Conservation (phyloP, 2,888 invertebrate species). For the Acleris holmiana region DNA sequence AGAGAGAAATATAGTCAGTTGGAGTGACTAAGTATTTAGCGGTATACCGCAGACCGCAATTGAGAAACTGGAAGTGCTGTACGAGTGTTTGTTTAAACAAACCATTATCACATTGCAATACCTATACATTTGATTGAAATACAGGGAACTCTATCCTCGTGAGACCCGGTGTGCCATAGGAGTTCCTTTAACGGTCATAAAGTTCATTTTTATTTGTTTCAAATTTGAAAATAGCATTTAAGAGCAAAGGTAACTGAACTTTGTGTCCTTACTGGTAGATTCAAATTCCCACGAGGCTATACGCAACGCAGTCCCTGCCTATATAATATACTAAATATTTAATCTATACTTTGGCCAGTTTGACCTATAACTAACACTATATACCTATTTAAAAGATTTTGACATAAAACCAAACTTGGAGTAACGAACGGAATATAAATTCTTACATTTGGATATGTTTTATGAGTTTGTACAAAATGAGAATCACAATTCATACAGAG, state of each 20-base stretch:
- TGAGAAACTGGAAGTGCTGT: neutral
- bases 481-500: conserved; percentile 43
- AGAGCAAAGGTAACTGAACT: no score
- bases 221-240: no score
- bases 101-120: conserved; percentile 31
- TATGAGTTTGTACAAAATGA: conserved; percentile 68
- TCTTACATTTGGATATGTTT: conserved; percentile 61
- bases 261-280: no score
- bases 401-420: conserved; percentile 28
- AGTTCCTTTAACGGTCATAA: no score
- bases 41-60: no score
- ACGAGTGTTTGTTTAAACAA: conserved; percentile 4
- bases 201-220: no score
- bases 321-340: conserved; percentile 36
- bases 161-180: no score
- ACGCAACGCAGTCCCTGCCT: conserved; percentile 9
- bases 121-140: conserved; percentile 34
- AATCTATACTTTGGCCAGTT: conserved; percentile 59
- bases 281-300: no score
- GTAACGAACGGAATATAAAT: conserved; percentile 32
- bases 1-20: no score
- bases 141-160: conserved; percentile 20
- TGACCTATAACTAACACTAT: conserved; percentile 57
- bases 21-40: no score
- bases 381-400: conserved; percentile 40